A percentile compares a stretch with the other conserved stretches of the same genome.
Evolutionary conservation across 2,113 vertebrate genomes (phyloP).

Genomic region (Pelodiscus sinensis): DNA sequence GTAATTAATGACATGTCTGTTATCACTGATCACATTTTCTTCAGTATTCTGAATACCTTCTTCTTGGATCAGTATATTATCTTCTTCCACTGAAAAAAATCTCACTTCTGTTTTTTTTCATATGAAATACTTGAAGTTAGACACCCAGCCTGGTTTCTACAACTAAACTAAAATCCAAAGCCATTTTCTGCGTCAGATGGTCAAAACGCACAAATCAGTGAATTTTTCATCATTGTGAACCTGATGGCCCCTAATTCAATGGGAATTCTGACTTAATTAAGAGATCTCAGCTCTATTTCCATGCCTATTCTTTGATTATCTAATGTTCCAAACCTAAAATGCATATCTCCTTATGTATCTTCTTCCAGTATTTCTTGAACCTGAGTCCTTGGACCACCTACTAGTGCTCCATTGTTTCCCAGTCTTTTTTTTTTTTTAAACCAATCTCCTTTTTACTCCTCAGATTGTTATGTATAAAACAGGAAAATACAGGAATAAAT

Average conservation of each 20-base stretch:
- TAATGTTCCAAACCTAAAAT: neutral
- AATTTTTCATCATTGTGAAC: neutral
- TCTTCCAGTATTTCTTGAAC: neutral
- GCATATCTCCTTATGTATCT: neutral
- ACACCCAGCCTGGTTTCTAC: neutral
- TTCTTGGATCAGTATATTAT: neutral
- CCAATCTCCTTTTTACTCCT: slow-evolving; percentile 15
- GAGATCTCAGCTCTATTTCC: neutral
- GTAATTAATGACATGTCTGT: neutral
- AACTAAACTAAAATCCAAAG: neutral
- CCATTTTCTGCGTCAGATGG: neutral
- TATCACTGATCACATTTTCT: neutral
- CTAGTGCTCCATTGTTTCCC: neutral
- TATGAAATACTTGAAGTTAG: neutral
- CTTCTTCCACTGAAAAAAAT: neutral
- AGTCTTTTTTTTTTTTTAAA: slow-evolving; percentile 2
- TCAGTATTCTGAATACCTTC: neutral
- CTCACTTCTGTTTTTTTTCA: neutral
- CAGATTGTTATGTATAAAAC: slow-evolving; percentile 14
- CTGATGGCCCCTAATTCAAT: neutral
- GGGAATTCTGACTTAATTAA: neutral
- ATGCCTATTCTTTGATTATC: neutral
- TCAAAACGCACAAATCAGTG: neutral
- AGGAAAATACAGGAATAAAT: slow-evolving; percentile 10
- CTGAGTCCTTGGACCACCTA: neutral